Base-by-base conservation (phyloP, 2,888 invertebrate species). In the Perizoma flavofasciatum region DNA sequence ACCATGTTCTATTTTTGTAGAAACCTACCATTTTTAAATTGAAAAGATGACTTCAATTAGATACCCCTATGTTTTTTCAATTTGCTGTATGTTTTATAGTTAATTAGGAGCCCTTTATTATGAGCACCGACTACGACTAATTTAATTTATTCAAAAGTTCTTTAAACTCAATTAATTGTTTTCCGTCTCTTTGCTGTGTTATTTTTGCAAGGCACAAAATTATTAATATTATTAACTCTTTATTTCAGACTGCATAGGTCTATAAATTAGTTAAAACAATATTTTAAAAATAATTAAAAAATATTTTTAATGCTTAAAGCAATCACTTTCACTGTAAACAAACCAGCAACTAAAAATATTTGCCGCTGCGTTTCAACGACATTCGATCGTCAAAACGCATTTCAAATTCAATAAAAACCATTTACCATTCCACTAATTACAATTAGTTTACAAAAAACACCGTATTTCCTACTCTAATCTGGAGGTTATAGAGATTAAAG, bases 401-500 rank as follows among this genome's bases (percentile, higher is more conserved):
- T 73, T 61, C 70, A 72, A 74, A 77, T 71, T 55, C 51, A 64
- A 66, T 66, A 57, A 65, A 63, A 70, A 65, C 63, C 69, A 69
- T 73, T 70, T 66, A 67, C 57, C 59, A 55, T 61, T 53, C 56
- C 51, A 65, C 63, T 78, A 78, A 76, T 75, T 72, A 75, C 46
- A 49, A 6, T 22, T 22, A 22, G 22, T 22, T 9, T 35, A 6
- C 10, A 53, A 44, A 11, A 50, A 37, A 40, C 34, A 61, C 37
- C 34, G 54, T 10, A 72, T 59, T 68, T 63, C 61, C 9, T 48
- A 66, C 70, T 62, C 51, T 70, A 63, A 0, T 0, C 0, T 0
- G 4, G 8, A 11, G 0, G 6, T 0, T 1, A 37, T 59, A 70
- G 37, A 59, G 49, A 53, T 47, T 34, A 62, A 46, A 58, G 46